A percentile compares a stretch with the other conserved stretches of the same genome.
These are phyloP conservation scores for Platyrinchus mystaceus DNA, from an alignment of 2,797 vertebrate genomes.

Conservation along the genomic window DNA sequence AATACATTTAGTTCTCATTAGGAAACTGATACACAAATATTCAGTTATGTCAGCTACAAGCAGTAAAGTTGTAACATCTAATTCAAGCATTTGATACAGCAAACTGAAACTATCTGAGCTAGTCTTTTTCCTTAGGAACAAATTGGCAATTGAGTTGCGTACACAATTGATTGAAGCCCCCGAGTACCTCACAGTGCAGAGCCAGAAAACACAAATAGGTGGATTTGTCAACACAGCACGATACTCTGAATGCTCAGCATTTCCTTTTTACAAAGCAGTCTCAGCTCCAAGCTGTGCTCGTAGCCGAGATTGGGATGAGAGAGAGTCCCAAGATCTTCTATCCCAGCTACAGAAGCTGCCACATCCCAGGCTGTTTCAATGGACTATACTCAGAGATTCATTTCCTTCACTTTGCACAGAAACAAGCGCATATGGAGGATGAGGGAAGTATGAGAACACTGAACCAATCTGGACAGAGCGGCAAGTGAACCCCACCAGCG, in stretches of 20 bases:
- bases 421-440: accelerated
- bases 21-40: not conserved
- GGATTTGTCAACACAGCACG: not conserved
- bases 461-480: not conserved
- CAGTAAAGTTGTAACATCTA: not conserved
- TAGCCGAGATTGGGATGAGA: not conserved
- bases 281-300: not conserved
- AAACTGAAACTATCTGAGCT: not conserved
- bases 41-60: not conserved
- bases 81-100: not conserved
- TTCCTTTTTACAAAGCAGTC: not conserved
- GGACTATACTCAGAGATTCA: not conserved
- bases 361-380: not conserved
- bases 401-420: accelerated
- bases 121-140: not conserved
- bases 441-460: not conserved
- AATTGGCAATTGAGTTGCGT: not conserved
- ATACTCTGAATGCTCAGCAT: not conserved
- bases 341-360: not conserved
- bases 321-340: not conserved
- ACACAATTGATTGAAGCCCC: not conserved
- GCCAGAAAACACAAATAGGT: conserved; percentile 1
- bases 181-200: not conserved
- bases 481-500: not conserved
- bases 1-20: not conserved